Evolutionary conservation across 2,888 invertebrate species (phyloP).

Genomic region (Athalia circularis): DNA sequence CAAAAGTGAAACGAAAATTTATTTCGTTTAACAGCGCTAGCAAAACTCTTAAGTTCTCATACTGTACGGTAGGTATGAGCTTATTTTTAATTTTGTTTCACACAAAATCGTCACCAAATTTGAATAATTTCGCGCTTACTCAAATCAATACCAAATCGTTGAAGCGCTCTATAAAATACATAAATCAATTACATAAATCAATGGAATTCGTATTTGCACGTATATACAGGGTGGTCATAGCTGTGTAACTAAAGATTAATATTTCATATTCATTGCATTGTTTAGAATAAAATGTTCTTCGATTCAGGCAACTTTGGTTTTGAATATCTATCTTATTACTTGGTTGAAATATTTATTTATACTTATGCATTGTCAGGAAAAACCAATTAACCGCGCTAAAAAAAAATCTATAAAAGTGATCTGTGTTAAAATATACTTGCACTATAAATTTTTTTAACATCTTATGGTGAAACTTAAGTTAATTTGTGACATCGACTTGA

Average conservation of each 20-base stretch:
- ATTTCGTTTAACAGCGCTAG: too few relatives aligned
- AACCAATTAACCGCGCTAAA: conserved; percentile 13
- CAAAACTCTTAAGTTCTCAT: too few relatives aligned
- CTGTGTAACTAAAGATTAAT: conserved; percentile 19
- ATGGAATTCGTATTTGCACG: neutral
- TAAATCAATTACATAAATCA: neutral
- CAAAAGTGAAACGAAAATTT: too few relatives aligned
- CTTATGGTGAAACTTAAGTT: conserved; percentile 23
- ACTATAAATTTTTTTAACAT: conserved; percentile 5
- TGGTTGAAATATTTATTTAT: neutral
- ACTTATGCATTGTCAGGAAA: neutral
- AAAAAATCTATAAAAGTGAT: neutral
- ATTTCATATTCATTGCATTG: conserved; percentile 30
- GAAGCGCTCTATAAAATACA: neutral
- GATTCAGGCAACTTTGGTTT: conserved; percentile 39
- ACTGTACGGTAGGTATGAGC: too few relatives aligned
- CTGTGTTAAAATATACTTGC: conserved; percentile 21
- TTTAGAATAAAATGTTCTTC: conserved; percentile 22
- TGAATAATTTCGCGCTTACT: too few relatives aligned
- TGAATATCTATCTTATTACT: conserved; percentile 20
- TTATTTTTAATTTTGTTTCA: too few relatives aligned
- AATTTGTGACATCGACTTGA: conserved; percentile 14
- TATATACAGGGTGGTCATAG: conserved; percentile 32
- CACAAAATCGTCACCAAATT: too few relatives aligned
- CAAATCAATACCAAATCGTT: too few relatives aligned